phyloP scores from a whole-genome alignment of 2,888 invertebrate species.

The Hirtodrosophila confusa region DNA sequence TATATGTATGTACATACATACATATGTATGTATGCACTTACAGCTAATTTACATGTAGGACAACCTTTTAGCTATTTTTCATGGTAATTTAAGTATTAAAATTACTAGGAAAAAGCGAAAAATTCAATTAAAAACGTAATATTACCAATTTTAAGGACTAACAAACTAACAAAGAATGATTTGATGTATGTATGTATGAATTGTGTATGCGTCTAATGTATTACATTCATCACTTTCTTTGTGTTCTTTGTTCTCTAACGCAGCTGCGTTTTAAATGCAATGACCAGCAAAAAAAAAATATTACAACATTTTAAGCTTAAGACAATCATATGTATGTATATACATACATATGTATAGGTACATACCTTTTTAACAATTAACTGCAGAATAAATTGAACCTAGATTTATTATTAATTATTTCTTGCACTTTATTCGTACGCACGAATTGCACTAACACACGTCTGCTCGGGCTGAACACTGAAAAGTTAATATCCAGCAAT shows the following conservation, averaged over 20 bases:
- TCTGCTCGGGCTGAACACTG: slow-evolving; percentile 31
- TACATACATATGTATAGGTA: neutral
- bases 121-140: neutral
- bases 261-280: neutral
- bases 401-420: slow-evolving; percentile 7
- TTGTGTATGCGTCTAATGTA: neutral
- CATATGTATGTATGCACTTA: neutral
- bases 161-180: too few species aligned
- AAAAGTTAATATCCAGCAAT: slow-evolving; percentile 21
- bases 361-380: slow-evolving; percentile 32
- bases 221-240: slow-evolving; percentile 24
- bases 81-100: neutral
- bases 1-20: neutral
- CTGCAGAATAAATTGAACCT: neutral
- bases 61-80: neutral
- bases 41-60: slow-evolving; percentile 5
- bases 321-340: neutral
- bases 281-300: neutral
- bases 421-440: slow-evolving; percentile 1
- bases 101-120: neutral
- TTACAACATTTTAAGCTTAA: neutral
- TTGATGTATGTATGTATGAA: neutral
- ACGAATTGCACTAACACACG: slow-evolving; percentile 6
- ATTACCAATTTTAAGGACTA: too few species aligned
- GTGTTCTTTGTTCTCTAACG: slow-evolving; percentile 5